phyloP scores from a whole-genome alignment of 2,888 invertebrate species.

The Cheilosia soror region DNA sequence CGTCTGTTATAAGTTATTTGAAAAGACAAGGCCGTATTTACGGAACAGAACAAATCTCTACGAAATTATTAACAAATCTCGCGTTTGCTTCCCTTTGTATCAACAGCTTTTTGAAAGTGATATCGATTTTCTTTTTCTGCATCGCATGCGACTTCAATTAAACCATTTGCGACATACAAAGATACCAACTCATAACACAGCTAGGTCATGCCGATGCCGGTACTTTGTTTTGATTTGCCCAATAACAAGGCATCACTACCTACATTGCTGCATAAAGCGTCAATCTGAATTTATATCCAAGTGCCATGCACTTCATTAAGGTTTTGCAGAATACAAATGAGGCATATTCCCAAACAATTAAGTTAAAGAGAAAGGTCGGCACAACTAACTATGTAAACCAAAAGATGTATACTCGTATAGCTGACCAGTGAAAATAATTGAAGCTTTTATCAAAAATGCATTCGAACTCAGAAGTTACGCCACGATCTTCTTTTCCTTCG shows the following conservation, averaged over 20 bases:
- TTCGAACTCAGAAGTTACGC: conserved; percentile 18
- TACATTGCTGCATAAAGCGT: not conserved
- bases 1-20: too few relatives aligned
- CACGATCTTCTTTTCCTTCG: conserved; percentile 5
- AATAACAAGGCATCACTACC: not conserved
- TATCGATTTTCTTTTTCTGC: too few relatives aligned
- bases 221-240: not conserved
- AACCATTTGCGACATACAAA: not conserved
- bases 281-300: conserved; percentile 17
- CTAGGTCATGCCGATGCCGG: too few relatives aligned
- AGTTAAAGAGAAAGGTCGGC: conserved; percentile 47
- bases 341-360: conserved; percentile 46
- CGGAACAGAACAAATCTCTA: too few relatives aligned
- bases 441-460: conserved; percentile 57
- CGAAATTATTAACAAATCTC: too few relatives aligned
- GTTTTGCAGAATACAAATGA: conserved; percentile 42
- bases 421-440: conserved; percentile 44
- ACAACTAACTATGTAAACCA: conserved; percentile 1
- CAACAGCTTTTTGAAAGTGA: too few relatives aligned
- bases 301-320: conserved; percentile 19
- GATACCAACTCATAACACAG: not conserved
- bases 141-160: not conserved
- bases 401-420: not conserved
- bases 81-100: too few relatives aligned
- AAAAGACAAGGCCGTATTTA: too few relatives aligned